phyloP scores from a whole-genome alignment of 1,140 invertebrate genomes.

The Apis cerana region DNA sequence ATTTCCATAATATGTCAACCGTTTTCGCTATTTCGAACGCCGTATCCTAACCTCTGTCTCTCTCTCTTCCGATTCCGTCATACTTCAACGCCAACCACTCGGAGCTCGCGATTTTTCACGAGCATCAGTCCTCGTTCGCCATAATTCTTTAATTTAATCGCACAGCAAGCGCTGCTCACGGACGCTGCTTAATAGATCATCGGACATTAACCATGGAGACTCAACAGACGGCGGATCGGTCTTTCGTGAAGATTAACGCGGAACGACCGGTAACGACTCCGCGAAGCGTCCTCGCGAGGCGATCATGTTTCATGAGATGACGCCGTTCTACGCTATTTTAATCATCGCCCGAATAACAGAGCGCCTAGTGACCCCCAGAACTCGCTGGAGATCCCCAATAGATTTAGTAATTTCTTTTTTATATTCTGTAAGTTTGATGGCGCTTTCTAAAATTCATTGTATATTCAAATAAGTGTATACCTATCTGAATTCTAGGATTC shows the following conservation, averaged over 20 bases:
- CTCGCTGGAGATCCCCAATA: too few relatives aligned
- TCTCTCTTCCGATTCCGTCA: not conserved
- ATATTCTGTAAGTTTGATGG: too few relatives aligned
- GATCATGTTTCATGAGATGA: not conserved
- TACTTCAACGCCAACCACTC: conserved; percentile 35
- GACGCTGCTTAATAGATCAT: conserved; percentile 58
- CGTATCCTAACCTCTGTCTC: too few relatives aligned
- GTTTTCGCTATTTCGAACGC: too few relatives aligned
- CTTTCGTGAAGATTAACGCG: conserved; percentile 53
- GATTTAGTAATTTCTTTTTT: too few relatives aligned
- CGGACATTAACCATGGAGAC: conserved; percentile 51
- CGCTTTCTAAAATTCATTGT: too few relatives aligned
- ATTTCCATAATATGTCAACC: too few relatives aligned
- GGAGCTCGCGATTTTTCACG: conserved; percentile 37
- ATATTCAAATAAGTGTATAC: too few relatives aligned
- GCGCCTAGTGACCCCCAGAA: too few relatives aligned
- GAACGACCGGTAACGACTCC: conserved; percentile 37
- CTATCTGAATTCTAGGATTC: too few relatives aligned
- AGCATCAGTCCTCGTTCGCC: conserved; percentile 27
- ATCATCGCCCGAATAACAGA: too few relatives aligned
- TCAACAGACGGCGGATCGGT: conserved; percentile 39
- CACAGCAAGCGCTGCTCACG: conserved; percentile 40
- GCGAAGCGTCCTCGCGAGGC: conserved; percentile 34
- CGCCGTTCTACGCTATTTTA: conserved; percentile 23
- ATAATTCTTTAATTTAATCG: conserved; percentile 52